A percentile compares a stretch with the other conserved stretches of the same genome.
phyloP scores from a whole-genome alignment of 2,113 vertebrate species.

The Alouatta palliata region DNA sequence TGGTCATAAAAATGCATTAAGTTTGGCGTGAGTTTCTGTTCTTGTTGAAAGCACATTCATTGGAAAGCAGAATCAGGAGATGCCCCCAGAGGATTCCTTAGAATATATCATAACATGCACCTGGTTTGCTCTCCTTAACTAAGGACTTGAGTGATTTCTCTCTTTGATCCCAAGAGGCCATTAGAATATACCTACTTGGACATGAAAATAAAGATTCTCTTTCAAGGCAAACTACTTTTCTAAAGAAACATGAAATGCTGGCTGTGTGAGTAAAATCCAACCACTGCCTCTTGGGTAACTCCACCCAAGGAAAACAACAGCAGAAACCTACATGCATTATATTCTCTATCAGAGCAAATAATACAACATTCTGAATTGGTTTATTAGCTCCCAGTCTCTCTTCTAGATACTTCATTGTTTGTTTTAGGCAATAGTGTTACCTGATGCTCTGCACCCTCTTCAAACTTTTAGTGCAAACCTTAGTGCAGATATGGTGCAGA shows the following conservation, averaged over 20 bases:
- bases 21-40: conserved; percentile 72
- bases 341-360: neutral
- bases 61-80: conserved; percentile 17
- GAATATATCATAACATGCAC: neutral
- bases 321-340: neutral
- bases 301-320: neutral
- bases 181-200: neutral
- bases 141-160: conserved; percentile 31
- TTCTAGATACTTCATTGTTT: neutral
- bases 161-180: neutral
- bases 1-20: conserved; percentile 79
- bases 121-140: neutral
- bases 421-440: neutral
- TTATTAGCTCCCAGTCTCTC: neutral
- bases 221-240: conserved; percentile 30
- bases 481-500: neutral
- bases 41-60: conserved; percentile 60
- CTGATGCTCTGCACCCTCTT: neutral
- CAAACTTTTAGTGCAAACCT: neutral
- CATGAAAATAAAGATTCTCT: conserved; percentile 28
- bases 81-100: conserved; percentile 32
- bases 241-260: neutral
- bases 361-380: neutral
- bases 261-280: neutral
- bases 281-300: neutral